phyloP scores from a whole-genome alignment of 2,888 invertebrate genomes.

The Phengaris arion region DNA sequence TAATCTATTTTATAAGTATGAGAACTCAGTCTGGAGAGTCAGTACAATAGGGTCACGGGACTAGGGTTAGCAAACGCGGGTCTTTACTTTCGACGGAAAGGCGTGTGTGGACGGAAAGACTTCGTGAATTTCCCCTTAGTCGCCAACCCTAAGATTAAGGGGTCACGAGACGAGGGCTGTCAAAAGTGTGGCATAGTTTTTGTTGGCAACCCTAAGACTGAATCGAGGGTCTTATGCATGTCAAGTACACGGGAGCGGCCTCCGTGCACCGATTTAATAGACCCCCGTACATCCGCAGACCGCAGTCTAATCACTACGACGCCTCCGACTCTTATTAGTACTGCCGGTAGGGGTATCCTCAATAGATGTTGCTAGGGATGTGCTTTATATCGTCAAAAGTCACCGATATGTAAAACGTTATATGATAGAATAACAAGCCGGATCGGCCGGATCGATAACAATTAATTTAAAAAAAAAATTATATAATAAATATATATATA shows the following conservation, averaged over 20 bases:
- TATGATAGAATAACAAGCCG: no score
- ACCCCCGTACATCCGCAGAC: slow-evolving; percentile 21
- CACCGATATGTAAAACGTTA: no score
- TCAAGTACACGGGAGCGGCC: slow-evolving; percentile 24
- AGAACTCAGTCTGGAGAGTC: neutral
- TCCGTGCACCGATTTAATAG: slow-evolving; percentile 24
- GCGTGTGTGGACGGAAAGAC: neutral
- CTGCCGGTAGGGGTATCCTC: slow-evolving; percentile 3
- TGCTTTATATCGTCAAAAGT: no score
- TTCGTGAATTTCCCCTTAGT: neutral
- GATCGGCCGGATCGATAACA: no score
- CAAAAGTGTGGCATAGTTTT: slow-evolving; percentile 12
- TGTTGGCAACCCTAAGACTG: slow-evolving; percentile 3
- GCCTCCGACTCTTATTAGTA: slow-evolving; percentile 17
- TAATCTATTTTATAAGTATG: slow-evolving; percentile 13
- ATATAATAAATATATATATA: no score
- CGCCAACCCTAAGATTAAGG: neutral
- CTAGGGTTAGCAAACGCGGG: neutral
- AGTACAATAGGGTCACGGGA: neutral
- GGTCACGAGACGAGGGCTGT: slow-evolving; percentile 13
- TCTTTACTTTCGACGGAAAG: neutral
- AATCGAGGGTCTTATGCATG: slow-evolving; percentile 23
- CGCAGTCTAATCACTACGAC: neutral
- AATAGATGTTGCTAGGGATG: neutral
- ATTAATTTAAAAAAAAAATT: no score